Percentiles rank a stretch among this genome's conserved stretches.
Evolutionary conservation across 1,140 invertebrate genomes (phyloP).

Genomic region (Bombus affinis): DNA sequence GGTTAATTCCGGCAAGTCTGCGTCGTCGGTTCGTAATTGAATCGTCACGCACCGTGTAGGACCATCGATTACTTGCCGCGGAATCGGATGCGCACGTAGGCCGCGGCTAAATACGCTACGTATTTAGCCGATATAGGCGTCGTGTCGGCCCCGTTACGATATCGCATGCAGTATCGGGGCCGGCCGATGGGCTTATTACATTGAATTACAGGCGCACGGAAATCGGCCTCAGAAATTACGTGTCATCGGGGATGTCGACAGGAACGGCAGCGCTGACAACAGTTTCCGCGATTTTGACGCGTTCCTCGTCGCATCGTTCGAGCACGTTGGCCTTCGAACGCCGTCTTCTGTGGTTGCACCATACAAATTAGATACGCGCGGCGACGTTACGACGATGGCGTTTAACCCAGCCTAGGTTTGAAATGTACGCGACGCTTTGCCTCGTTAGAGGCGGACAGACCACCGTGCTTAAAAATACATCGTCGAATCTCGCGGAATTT

Average conservation of each 20-base stretch:
- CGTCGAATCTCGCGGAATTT: neutral
- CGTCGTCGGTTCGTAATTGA: conserved; percentile 66
- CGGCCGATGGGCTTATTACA: conserved; percentile 23
- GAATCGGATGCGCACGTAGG: conserved; percentile 44
- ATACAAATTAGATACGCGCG: neutral
- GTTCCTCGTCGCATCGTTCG: neutral
- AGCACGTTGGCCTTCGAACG: neutral
- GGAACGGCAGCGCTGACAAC: neutral
- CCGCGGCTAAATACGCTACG: conserved; percentile 9
- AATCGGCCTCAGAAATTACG: conserved; percentile 8
- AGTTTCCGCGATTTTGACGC: conserved; percentile 1
- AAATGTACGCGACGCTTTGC: too few species aligned
- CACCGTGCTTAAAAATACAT: fast-evolving
- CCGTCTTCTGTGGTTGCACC: neutral
- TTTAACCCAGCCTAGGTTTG: too few species aligned
- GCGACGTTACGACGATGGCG: too few species aligned
- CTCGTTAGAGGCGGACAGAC: too few species aligned
- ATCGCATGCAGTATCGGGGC: neutral
- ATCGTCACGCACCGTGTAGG: conserved; percentile 68
- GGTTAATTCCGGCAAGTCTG: conserved; percentile 64
- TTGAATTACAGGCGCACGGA: conserved; percentile 28
- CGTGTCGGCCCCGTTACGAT: conserved; percentile 3
- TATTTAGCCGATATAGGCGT: conserved; percentile 29
- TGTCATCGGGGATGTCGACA: neutral
- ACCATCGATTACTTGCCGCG: conserved; percentile 66